Evolutionary conservation across 2,113 vertebrate species (phyloP), one percentile per base, ranked within the genome.

Genomic region (Gopherus evgoodei): DNA sequence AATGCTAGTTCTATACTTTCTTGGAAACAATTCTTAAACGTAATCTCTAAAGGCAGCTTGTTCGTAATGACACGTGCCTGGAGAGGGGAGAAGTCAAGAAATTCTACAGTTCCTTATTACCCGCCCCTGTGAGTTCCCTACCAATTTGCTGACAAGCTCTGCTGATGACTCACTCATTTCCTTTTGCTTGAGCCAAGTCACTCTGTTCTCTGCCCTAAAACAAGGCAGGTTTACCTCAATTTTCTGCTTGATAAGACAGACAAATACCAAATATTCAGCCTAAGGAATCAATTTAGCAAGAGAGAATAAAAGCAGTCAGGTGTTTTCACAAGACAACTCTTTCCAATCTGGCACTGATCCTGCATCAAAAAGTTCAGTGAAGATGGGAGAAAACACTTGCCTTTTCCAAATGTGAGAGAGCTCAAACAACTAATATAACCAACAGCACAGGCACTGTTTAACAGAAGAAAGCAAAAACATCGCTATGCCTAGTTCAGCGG

Each of bases 131-230:
- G 93, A 97, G 81, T 93, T 96, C 92, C 93, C 97, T 97, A 97
- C 96, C 95, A 88, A 95, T 89, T 84, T 88, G 88, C 97, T 95
- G 96, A 98, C 97, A 94, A 95, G 93, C 88, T 90, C 96, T 92
- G 75, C 1, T 81, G 62, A 92, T 98, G 98, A 98, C 97, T 98
- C 98, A 98, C 53, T 94, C 96, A 78, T 84, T 98, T 98, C 98
- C 98, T 98, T 94, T 96, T 38, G 65, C 83, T 84, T 91, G 86
- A 91, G 93, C 86, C 72, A 81, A 90, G 89, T 92, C 81, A 57
- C 38, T 88, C 94, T 2, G 59, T 83, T 87, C 88, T 5, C 81
- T 83, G 81, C 88, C 29, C 5, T 91, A 93, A 89, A 97, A 83
- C 42, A 84, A 84, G 90, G 8, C 2, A 38, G 90, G 90, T 84